phyloP scores from a whole-genome alignment of 2,797 vertebrate genomes.

The Cirrhinus mrigala region DNA sequence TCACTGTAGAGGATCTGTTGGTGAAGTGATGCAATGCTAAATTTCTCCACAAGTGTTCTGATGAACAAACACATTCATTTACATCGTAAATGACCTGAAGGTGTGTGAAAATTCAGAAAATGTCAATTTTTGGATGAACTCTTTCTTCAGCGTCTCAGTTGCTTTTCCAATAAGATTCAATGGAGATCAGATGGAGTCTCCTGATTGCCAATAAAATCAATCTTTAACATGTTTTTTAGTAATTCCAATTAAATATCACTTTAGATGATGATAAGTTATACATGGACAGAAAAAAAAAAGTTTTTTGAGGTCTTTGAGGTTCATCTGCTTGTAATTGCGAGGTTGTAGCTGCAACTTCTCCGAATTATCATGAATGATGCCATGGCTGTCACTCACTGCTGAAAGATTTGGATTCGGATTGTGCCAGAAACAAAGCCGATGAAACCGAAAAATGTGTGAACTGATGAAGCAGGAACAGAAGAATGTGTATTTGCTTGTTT shows the following conservation, averaged over 20 bases:
- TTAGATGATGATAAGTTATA: background rate
- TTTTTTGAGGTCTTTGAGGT: background rate
- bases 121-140: background rate
- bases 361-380: background rate
- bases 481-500: constrained; percentile 41
- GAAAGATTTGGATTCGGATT: background rate
- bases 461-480: background rate
- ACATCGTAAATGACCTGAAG: background rate
- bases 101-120: background rate
- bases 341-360: background rate
- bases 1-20: background rate
- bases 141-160: background rate
- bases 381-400: background rate
- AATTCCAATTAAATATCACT: background rate
- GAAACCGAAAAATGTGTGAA: background rate
- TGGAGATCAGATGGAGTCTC: background rate
- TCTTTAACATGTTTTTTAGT: background rate
- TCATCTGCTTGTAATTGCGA: constrained; percentile 14
- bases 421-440: constrained; percentile 7
- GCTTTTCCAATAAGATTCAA: background rate
- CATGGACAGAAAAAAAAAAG: background rate
- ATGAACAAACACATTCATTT: background rate
- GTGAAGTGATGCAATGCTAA: background rate
- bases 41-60: background rate
- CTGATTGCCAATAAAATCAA: background rate